Evolutionary conservation across 2,888 invertebrate species (phyloP).

Genomic region (Campoplex nolae): DNA sequence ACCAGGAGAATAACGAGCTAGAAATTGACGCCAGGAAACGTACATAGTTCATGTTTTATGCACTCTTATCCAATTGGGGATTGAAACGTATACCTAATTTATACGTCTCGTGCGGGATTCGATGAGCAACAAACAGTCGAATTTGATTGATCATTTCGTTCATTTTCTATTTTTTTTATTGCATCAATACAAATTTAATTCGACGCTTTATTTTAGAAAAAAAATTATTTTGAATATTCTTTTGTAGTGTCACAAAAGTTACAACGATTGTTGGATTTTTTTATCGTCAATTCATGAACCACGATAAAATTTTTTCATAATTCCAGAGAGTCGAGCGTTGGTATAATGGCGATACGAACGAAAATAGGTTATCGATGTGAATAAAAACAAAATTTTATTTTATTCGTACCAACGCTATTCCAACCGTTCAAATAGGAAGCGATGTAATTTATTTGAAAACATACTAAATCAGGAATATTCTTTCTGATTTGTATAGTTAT

Average conservation of each 20-base stretch:
- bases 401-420: neutral
- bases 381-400: too few species aligned
- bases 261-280: neutral
- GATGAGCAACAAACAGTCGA: slow-evolving; percentile 17
- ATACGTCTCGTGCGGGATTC: slow-evolving; percentile 8
- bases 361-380: neutral
- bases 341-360: too few species aligned
- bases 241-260: neutral
- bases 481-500: neutral
- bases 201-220: neutral
- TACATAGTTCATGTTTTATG: neutral
- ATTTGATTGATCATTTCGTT: neutral
- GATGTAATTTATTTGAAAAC: neutral
- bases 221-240: neutral
- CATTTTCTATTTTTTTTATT: neutral
- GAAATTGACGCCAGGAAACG: slow-evolving; percentile 58
- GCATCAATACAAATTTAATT: too few species aligned
- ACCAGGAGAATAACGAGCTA: slow-evolving; percentile 58
- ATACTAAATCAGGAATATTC: neutral
- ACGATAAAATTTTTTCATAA: too few species aligned
- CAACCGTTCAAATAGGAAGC: neutral
- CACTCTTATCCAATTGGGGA: neutral
- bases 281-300: neutral
- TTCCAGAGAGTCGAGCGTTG: too few species aligned
- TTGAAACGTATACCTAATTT: slow-evolving; percentile 36